Evolutionary conservation across 2,888 invertebrate genomes (phyloP).

Genomic region (Hermodice carunculata): DNA sequence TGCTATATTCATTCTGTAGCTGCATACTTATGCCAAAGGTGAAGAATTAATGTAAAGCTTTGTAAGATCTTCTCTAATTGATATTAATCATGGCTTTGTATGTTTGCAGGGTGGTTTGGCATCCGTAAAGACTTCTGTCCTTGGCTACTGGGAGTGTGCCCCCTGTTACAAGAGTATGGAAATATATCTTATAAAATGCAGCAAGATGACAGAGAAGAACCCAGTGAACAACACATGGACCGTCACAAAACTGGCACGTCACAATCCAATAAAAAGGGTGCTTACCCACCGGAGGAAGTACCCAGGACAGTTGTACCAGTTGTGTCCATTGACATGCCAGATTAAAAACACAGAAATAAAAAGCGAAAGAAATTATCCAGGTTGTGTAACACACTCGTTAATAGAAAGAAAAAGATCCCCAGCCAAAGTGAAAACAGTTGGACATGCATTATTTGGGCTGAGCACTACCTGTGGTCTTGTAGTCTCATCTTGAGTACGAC

Average conservation of each 20-base stretch:
- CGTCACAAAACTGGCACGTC: background rate
- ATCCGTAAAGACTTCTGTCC: slow-evolving; percentile 97
- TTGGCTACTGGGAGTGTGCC: slow-evolving; percentile 94
- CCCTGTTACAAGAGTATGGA: slow-evolving; percentile 96
- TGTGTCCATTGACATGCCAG: slow-evolving; percentile 35
- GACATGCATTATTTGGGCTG: too few relatives aligned
- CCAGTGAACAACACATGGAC: background rate
- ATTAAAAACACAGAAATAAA: slow-evolving; percentile 8
- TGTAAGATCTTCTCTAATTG: too few relatives aligned
- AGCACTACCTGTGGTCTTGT: too few relatives aligned
- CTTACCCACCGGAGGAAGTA: slow-evolving; percentile 14
- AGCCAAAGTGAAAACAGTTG: too few relatives aligned
- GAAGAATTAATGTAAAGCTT: too few relatives aligned
- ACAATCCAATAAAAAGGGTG: background rate
- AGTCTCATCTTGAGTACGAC: too few relatives aligned
- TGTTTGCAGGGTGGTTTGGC: slow-evolving; percentile 95
- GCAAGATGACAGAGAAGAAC: slow-evolving; percentile 7
- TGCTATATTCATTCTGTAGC: too few relatives aligned
- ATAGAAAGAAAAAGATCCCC: too few relatives aligned
- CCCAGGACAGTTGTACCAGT: slow-evolving; percentile 22
- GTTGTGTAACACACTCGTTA: too few relatives aligned
- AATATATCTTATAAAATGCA: slow-evolving; percentile 87
- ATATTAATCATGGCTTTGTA: too few relatives aligned
- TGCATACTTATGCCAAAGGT: too few relatives aligned
- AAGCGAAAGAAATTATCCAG: too few relatives aligned